Conservation (phyloP, 2,113 vertebrate species). For the Montifringilla adamsi region DNA sequence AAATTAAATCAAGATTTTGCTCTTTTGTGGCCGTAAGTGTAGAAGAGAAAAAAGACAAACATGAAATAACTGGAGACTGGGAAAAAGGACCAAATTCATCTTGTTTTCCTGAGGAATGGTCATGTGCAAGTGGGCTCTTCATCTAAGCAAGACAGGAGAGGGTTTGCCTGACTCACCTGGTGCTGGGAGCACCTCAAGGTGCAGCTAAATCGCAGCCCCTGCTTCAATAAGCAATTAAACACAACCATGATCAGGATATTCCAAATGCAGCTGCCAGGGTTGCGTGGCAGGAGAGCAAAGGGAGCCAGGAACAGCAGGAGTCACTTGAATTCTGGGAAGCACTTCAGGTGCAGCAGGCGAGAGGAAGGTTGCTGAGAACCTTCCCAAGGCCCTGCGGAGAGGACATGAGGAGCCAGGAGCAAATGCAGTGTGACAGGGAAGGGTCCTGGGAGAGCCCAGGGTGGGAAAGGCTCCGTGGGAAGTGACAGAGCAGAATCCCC, state of each 20-base stretch:
- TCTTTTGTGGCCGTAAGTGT: fast-evolving
- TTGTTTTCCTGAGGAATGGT: neutral
- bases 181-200: neutral
- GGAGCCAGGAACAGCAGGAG: neutral
- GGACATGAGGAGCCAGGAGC: neutral
- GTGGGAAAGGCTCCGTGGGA: too few relatives aligned
- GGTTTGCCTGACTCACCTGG: neutral
- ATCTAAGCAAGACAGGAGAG: neutral
- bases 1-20: neutral
- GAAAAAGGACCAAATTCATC: neutral
- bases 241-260: neutral
- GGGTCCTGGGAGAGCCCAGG: neutral
- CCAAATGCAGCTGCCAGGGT: neutral
- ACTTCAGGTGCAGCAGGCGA: fast-evolving
- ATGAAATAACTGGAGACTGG: neutral
- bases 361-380: neutral
- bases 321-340: neutral
- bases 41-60: neutral
- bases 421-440: neutral
- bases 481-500: neutral
- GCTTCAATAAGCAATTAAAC: neutral
- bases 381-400: neutral
- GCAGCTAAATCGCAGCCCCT: neutral
- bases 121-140: neutral
- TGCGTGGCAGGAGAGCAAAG: neutral